Evolutionary conservation across 2,797 vertebrate genomes (phyloP).

Genomic region (Chelmon rostratus): DNA sequence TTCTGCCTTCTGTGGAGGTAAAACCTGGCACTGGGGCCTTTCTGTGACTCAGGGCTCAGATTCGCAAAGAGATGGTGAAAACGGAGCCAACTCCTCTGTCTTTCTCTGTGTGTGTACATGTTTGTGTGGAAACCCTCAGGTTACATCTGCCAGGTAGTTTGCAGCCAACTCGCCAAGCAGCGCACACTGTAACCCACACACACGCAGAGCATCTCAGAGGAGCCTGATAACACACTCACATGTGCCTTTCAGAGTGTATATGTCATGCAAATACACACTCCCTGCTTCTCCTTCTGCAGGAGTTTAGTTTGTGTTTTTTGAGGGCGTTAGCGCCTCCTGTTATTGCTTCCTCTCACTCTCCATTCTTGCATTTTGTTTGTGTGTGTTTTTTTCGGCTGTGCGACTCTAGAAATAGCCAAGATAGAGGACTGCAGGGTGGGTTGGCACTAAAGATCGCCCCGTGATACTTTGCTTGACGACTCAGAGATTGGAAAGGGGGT

Average conservation of each 20-base stretch:
- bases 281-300: conserved; percentile 13
- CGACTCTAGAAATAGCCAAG: conserved; percentile 62
- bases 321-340: conserved; percentile 16
- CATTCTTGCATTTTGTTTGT: conserved; percentile 25
- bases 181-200: conserved; percentile 2
- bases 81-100: conserved; percentile 52
- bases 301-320: conserved; percentile 12
- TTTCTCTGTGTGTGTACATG: conserved; percentile 42
- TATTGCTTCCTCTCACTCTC: conserved; percentile 1
- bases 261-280: conserved; percentile 42
- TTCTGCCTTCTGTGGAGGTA: conserved; percentile 51
- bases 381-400: conserved; percentile 45
- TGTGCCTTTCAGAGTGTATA: conserved; percentile 30
- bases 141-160: conserved; percentile 67
- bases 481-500: conserved; percentile 57
- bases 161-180: conserved; percentile 45
- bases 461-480: conserved; percentile 64
- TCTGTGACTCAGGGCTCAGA: conserved; percentile 48
- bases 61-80: conserved; percentile 55
- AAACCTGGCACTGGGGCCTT: conserved; percentile 38
- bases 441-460: conserved; percentile 50
- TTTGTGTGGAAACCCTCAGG: conserved; percentile 62
- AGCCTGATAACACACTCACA: conserved; percentile 22
- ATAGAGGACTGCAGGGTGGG: conserved; percentile 42
- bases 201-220: conserved; percentile 27